Percentiles rank a stretch among this genome's conserved stretches.
phyloP scores from a whole-genome alignment of 2,888 invertebrate genomes.

The Megaustenia siamemsis region DNA sequence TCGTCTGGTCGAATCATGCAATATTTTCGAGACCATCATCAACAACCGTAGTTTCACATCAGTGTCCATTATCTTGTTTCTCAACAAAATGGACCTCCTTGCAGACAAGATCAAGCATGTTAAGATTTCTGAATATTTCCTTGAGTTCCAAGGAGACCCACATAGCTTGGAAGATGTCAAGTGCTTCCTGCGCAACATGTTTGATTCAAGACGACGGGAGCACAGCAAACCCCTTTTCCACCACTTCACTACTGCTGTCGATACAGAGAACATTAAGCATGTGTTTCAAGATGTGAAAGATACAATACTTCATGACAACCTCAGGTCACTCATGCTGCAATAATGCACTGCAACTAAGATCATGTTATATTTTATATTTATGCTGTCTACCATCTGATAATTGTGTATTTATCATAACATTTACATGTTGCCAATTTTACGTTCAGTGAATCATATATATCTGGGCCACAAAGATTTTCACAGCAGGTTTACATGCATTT shows the following conservation, averaged over 20 bases:
- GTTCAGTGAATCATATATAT: background rate
- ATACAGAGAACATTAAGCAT: conserved; percentile 98
- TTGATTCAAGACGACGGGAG: conserved; percentile 89
- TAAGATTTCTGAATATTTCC: conserved; percentile 81
- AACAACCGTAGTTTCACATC: conserved; percentile 96
- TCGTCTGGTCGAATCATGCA: conserved; percentile 95
- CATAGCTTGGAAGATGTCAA: conserved; percentile 89
- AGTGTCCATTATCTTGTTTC: conserved; percentile 97
- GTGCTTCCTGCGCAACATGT: conserved; percentile 92
- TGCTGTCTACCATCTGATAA: background rate
- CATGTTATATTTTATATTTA: conserved; percentile 5
- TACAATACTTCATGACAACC: conserved; percentile 95
- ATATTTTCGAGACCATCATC: conserved; percentile 98
- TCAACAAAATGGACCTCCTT: conserved; percentile 98
- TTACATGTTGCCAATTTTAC: background rate
- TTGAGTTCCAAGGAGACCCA: conserved; percentile 81
- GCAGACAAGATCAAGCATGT: conserved; percentile 86
- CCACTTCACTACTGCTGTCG: conserved; percentile 98
- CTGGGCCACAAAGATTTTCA: background rate
- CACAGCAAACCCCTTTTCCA: conserved; percentile 93
- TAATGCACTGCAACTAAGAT: conserved; percentile 76
- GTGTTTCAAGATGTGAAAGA: conserved; percentile 99
- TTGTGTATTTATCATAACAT: background rate
- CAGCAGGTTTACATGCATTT: background rate
- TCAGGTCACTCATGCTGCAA: conserved; percentile 95